Evolutionary conservation across 2,888 invertebrate species (phyloP).

Genomic region (Operophtera brumata): DNA sequence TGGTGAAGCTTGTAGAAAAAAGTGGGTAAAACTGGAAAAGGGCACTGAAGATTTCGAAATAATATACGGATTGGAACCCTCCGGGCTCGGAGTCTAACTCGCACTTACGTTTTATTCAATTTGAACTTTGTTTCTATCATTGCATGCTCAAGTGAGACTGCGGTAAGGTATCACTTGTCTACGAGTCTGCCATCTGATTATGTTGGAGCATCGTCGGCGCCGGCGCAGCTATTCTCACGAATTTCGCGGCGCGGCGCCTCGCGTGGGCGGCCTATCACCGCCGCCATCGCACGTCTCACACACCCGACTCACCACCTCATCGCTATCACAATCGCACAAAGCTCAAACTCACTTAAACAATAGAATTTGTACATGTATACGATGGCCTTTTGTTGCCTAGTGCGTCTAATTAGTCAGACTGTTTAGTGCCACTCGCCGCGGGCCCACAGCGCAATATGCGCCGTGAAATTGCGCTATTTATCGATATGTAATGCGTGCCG

Average conservation of each 20-base stretch:
- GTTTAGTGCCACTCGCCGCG: constrained; percentile 71
- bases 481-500: constrained; percentile 48
- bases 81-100: too few relatives aligned
- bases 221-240: constrained; percentile 74
- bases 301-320: constrained; percentile 42
- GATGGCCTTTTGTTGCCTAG: constrained; percentile 72
- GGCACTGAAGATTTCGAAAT: too few relatives aligned
- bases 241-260: constrained; percentile 69
- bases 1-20: too few relatives aligned
- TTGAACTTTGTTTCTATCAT: constrained; percentile 30
- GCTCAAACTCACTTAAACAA: constrained; percentile 39
- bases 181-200: constrained; percentile 44
- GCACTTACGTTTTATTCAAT: too few relatives aligned
- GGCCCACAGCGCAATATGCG: constrained; percentile 58
- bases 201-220: constrained; percentile 57
- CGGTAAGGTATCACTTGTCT: constrained; percentile 35
- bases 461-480: constrained; percentile 71
- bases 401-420: constrained; percentile 79
- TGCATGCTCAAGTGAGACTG: constrained; percentile 19
- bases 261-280: constrained; percentile 76
- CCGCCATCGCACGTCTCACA: constrained; percentile 68
- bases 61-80: too few relatives aligned
- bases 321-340: constrained; percentile 47
- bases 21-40: too few relatives aligned
- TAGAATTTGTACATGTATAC: constrained; percentile 43